These are phyloP conservation scores for Drosophila equinoxialis DNA, from an alignment of 1,140 invertebrate genomes.

Conservation along the genomic window DNA sequence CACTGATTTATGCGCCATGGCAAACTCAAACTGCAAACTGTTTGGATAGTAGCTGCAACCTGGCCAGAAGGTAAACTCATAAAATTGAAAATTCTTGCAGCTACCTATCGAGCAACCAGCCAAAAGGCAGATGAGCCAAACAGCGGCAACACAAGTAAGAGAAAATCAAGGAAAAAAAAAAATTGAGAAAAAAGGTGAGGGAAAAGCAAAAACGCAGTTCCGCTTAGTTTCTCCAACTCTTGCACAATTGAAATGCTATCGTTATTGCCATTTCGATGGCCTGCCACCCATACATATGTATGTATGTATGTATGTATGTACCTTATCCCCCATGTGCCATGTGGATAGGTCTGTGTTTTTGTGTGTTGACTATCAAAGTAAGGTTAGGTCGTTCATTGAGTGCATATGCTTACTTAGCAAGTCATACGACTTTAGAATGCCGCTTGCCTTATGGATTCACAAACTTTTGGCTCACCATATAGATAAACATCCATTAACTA, in stretches of 20 bases:
- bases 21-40: constrained; percentile 54
- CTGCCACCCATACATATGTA: constrained; percentile 9
- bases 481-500: too few species aligned
- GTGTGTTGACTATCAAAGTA: constrained; percentile 1
- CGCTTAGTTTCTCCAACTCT: constrained; percentile 16
- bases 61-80: constrained; percentile 58
- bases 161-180: background rate
- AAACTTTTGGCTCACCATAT: background rate
- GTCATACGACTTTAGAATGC: background rate
- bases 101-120: constrained; percentile 43
- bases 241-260: constrained; percentile 61
- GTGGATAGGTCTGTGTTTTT: constrained; percentile 17
- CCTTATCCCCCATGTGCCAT: constrained; percentile 7
- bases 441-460: background rate
- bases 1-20: constrained; percentile 62
- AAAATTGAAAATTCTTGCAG: constrained; percentile 67
- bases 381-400: background rate
- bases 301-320: background rate
- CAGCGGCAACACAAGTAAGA: constrained; percentile 19
- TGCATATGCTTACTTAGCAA: background rate
- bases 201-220: constrained; percentile 11
- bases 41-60: constrained; percentile 26
- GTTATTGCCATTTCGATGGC: constrained; percentile 60
- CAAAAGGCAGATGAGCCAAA: constrained; percentile 22
- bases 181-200: background rate